A percentile compares a stretch with the other conserved stretches of the same genome.
These are phyloP conservation scores for Papilio elwesi DNA, from an alignment of 2,888 invertebrate genomes.

Conservation along the genomic window DNA sequence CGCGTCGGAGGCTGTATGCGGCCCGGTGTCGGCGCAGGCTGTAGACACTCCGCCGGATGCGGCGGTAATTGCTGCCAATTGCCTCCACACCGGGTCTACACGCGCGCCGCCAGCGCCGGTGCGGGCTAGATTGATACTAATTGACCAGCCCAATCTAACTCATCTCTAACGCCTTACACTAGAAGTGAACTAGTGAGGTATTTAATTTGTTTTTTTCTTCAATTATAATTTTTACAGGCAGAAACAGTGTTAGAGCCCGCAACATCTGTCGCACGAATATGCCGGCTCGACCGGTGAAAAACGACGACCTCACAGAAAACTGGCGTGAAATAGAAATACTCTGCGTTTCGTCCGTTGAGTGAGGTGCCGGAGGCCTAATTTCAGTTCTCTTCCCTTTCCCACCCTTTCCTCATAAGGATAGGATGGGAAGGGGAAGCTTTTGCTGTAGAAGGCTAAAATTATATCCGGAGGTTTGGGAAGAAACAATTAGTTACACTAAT, in stretches of 20 bases:
- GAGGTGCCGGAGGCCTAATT: too few species aligned
- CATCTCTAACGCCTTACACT: background rate
- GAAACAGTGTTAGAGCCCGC: too few species aligned
- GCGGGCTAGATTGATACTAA: constrained; percentile 13
- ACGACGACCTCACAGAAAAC: too few species aligned
- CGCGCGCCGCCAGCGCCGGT: constrained; percentile 32
- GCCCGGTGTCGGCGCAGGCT: constrained; percentile 6
- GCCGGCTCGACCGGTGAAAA: too few species aligned
- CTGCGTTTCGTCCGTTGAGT: too few species aligned
- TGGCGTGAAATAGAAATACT: too few species aligned
- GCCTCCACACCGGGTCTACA: background rate
- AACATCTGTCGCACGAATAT: too few species aligned
- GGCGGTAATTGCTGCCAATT: constrained; percentile 47
- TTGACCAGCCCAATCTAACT: constrained; percentile 9
- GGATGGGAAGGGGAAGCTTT: too few species aligned
- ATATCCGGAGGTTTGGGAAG: background rate
- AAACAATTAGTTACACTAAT: background rate
- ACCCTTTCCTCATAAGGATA: too few species aligned
- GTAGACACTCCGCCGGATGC: constrained; percentile 24
- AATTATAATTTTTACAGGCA: too few species aligned
- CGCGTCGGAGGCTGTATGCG: background rate
- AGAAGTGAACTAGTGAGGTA: background rate
- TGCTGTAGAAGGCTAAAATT: background rate
- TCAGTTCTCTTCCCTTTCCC: too few species aligned
- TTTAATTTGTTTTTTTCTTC: background rate